A percentile compares a stretch with the other conserved stretches of the same genome.
phyloP scores from a whole-genome alignment of 1,140 invertebrate species.

The Monochamus saltuarius region DNA sequence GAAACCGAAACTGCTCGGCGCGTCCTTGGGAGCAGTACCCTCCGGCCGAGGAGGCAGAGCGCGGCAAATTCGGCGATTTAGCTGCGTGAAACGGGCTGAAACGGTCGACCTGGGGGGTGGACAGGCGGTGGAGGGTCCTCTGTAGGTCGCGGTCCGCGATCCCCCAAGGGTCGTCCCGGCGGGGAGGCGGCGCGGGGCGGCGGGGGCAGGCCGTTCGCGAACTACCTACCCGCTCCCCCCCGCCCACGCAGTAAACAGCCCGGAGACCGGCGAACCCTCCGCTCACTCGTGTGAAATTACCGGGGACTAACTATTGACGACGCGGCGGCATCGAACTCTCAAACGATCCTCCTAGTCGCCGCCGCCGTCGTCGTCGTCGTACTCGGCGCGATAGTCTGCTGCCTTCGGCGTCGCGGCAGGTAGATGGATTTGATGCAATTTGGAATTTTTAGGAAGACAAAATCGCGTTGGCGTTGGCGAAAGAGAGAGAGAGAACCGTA shows the following conservation, averaged over 20 bases:
- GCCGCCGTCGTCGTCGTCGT: constrained; percentile 9
- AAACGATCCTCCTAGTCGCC: too few species aligned
- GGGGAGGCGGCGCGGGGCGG: constrained; percentile 13
- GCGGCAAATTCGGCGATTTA: constrained; percentile 1
- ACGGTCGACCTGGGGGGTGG: constrained; percentile 8
- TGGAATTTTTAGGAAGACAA: too few species aligned
- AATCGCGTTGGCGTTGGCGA: too few species aligned
- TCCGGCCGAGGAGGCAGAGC: too few species aligned
- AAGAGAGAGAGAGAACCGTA: too few species aligned
- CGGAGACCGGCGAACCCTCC: constrained; percentile 20
- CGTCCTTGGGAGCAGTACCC: too few species aligned
- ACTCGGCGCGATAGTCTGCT: constrained; percentile 10
- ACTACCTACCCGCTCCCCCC: constrained; percentile 26
- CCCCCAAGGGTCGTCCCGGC: constrained; percentile 16
- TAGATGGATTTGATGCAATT: neutral
- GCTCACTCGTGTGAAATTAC: constrained; percentile 26
- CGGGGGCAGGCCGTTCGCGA: constrained; percentile 32
- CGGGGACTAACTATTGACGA: constrained; percentile 21
- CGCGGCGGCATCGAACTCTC: neutral
- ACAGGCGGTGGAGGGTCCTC: neutral
- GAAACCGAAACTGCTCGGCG: too few species aligned
- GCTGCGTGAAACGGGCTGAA: constrained; percentile 31
- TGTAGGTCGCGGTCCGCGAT: constrained; percentile 18
- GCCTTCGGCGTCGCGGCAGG: constrained; percentile 10
- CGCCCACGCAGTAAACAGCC: constrained; percentile 24